A percentile compares a stretch with the other conserved stretches of the same genome.
Evolutionary conservation across 2,113 vertebrate species (phyloP).

Genomic region (Pseudolaguvia tuberculata): DNA sequence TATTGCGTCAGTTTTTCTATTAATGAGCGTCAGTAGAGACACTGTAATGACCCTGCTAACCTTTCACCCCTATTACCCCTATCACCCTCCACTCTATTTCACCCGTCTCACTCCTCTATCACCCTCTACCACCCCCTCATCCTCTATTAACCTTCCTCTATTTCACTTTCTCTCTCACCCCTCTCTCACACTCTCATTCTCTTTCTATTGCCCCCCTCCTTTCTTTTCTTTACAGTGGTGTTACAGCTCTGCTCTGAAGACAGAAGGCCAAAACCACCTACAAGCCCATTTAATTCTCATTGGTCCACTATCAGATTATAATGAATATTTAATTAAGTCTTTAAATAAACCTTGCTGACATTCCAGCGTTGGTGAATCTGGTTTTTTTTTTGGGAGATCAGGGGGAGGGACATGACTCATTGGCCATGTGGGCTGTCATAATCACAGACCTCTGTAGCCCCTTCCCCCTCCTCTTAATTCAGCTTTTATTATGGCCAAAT

Average conservation of each 20-base stretch:
- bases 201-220: background rate
- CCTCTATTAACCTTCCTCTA: background rate
- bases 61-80: background rate
- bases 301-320: conserved; percentile 5
- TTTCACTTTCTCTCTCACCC: no score
- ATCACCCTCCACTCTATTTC: background rate
- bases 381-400: conserved; percentile 61
- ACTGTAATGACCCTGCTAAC: conserved; percentile 28
- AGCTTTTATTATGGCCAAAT: conserved; percentile 67
- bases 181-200: no score
- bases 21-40: no score
- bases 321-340: conserved; percentile 44
- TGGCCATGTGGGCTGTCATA: conserved; percentile 78
- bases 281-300: background rate
- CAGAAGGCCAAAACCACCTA: background rate
- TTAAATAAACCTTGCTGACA: conserved; percentile 1
- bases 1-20: no score
- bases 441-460: conserved; percentile 72
- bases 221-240: conserved; percentile 8
- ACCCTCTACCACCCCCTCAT: background rate
- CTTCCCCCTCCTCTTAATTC: conserved; percentile 71
- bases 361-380: conserved; percentile 60
- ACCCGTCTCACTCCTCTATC: background rate
- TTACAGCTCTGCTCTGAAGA: background rate
- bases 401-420: conserved; percentile 77